Base-by-base conservation (phyloP, 2,888 invertebrate genomes). In the Pandemis heparana region DNA sequence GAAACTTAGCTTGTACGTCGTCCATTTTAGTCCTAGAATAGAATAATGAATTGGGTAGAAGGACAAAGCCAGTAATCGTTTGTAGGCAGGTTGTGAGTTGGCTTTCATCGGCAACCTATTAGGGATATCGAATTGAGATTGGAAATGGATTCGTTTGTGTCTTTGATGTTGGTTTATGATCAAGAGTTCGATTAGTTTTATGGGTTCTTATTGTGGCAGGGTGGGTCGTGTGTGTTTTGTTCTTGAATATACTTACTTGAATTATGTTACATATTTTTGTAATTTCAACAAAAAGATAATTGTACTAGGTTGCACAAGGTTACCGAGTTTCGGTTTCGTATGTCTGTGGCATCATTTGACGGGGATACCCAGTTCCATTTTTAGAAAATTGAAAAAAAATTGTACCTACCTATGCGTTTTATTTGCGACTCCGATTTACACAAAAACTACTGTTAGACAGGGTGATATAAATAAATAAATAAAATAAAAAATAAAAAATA, bases 1-100 rank as follows among this genome's bases (percentile, higher is more conserved):
- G 73, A 59, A 73, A 69, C 69, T 69, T 69, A 53, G 62, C 68
- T 39, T 73, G 63, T 73, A 64, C 48, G 23, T 12, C 62, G 72
- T 63, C 68, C 73, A 69, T 73, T 73, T 64, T 60, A 73, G 69
- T 51, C 59, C 63, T 68, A 68, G 63, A 73, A 59, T 46, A 38
- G 68, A 68, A 68, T 73, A 73, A 73, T 73, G 73, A 68, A 68
- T 68, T 68, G 63, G 62, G 18, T 73, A 10, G 18, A 32, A 71
- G 71, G 73, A 69, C 69, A 69, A 73, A 64, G 60, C 69, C 69
- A 16, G 64, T 73, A 73, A 73, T 73, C 68, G 73, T 16, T 56
- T 41, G 62, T 73, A 63, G 67, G 41, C 51, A 48, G 41, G 48
- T 62, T 9, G 7, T 14, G 61, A 67, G 62, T 16, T 38, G 56